These are phyloP conservation scores for Circaetus cinerascens DNA, from an alignment of 2,113 vertebrate species.

Conservation along the genomic window DNA sequence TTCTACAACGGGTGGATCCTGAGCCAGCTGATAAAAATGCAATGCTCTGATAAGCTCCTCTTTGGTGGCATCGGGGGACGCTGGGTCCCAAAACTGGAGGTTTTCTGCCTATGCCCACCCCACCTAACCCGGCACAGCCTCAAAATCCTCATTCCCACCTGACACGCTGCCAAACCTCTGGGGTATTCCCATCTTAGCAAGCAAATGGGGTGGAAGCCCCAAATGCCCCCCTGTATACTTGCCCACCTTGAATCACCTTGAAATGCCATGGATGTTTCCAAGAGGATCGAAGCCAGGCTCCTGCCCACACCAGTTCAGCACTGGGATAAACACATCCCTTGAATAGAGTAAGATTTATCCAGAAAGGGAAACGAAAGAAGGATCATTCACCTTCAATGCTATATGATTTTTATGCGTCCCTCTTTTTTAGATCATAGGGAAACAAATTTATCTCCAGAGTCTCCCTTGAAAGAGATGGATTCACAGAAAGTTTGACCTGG, in stretches of 20 bases:
- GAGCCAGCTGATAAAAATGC: background rate
- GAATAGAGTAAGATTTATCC: background rate
- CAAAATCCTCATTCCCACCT: background rate
- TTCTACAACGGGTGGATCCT: slow-evolving; percentile 58
- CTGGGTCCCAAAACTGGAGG: background rate
- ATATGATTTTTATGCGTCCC: background rate
- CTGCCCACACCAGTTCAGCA: background rate
- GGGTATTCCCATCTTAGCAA: background rate
- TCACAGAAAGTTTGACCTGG: background rate
- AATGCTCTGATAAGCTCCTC: background rate
- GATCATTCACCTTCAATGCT: background rate
- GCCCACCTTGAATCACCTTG: background rate
- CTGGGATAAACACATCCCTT: slow-evolving; percentile 48
- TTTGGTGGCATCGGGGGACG: background rate
- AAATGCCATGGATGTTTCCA: slow-evolving; percentile 16
- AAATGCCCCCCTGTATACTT: background rate
- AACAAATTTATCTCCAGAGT: background rate
- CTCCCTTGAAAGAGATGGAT: background rate
- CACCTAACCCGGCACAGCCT: background rate
- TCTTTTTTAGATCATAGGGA: background rate
- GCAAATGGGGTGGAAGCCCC: accelerated
- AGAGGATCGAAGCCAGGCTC: background rate
- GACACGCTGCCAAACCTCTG: background rate
- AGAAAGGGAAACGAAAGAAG: background rate
- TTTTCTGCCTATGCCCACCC: background rate